Base-by-base conservation (phyloP, 2,797 vertebrate genomes). In the Amblyopsis hoosieri region DNA sequence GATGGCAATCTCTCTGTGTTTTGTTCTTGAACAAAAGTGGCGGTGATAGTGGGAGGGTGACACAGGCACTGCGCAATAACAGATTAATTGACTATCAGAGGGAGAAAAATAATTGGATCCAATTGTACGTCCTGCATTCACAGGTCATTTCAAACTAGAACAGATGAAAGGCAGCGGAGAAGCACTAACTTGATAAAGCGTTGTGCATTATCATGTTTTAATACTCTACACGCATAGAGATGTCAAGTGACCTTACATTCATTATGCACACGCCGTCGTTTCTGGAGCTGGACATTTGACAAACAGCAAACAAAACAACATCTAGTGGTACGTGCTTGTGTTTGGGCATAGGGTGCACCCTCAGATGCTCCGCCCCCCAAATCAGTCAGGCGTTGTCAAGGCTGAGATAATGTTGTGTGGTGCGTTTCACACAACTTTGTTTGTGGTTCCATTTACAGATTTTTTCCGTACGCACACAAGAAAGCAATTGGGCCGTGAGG, bases 141-240 rank as follows among this genome's bases (percentile, higher is more conserved):
- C 70, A 79, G 83, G 83, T 79, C 76, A 72, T 83, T 85, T 79
- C 67, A 80, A 86, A 76, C 75, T 76, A 69, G 52, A 74, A 85
- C 72, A 75, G 83, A 80, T 78, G 71, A 71, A 67, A 70, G 67
- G 60, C 79, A 75, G 72, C 67, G 71, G 71, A 78, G 68, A 76
- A 66, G 67, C 75, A 66, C 75, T 84, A 72, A 87, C 85, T 81
- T 79, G 60, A 84, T 73, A 72, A 76, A 82, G 82, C 81, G 81
- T 86, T 82, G 76, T 83, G 68, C 62, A 80, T 82, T 72, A 88
- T 87, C 85, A 79, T 42, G 31, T 76, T 79, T 75, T 71, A 78
- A 90, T 83, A 79, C 70, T 75, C 57, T 48, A 48, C 33, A 47
- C 72, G 67, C 12, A 50, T 46, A 60, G 50, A 55, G 67, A 66